A percentile compares a stretch with the other conserved stretches of the same genome.
These are phyloP conservation scores for Numenius phaeopus DNA, from an alignment of 2,797 vertebrate species.

Conservation along the genomic window DNA sequence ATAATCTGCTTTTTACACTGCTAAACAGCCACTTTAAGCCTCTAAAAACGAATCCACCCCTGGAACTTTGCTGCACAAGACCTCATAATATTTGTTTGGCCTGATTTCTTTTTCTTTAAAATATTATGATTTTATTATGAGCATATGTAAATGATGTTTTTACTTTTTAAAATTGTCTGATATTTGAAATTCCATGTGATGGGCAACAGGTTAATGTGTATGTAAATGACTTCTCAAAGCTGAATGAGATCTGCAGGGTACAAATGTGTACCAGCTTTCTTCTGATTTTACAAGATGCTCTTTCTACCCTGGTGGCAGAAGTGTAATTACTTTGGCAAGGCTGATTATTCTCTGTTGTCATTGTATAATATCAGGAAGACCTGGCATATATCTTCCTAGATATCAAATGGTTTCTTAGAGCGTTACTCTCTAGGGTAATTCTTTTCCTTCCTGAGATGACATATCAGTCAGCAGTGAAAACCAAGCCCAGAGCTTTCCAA, in stretches of 20 bases:
- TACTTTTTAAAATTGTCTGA: neutral
- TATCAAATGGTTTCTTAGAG: neutral
- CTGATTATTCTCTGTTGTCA: neutral
- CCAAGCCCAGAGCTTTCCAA: neutral
- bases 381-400: neutral
- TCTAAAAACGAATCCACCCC: neutral
- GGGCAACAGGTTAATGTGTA: fast-evolving
- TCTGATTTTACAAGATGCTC: neutral
- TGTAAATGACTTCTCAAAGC: neutral
- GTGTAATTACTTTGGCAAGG: neutral
- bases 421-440: fast-evolving
- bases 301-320: neutral
- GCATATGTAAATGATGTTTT: fast-evolving
- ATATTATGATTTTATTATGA: neutral
- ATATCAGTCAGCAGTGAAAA: neutral
- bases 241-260: neutral
- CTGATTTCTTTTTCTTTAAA: neutral
- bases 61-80: neutral
- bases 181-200: neutral
- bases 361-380: neutral
- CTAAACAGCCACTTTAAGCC: neutral
- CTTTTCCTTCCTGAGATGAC: neutral
- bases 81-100: neutral
- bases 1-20: neutral
- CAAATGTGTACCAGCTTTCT: neutral